Percentiles rank a stretch among this genome's conserved stretches.
phyloP scores from a whole-genome alignment of 2,113 vertebrate genomes.

The Antechinus flavipes region DNA sequence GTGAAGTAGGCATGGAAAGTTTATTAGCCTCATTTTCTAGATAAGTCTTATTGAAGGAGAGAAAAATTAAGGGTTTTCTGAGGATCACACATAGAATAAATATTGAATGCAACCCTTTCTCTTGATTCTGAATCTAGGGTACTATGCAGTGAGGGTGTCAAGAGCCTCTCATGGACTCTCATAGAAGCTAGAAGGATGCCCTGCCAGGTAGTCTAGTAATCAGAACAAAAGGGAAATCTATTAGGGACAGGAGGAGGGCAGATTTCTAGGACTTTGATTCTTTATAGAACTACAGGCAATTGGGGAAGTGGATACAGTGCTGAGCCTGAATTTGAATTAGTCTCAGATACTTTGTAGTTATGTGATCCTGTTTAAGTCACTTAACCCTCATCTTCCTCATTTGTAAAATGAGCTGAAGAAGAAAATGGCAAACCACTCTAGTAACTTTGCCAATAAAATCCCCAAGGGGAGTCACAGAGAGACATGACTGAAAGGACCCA shows the following conservation, averaged over 20 bases:
- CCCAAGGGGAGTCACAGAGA: too few species aligned
- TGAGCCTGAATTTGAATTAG: too few species aligned
- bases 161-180: background rate
- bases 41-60: background rate
- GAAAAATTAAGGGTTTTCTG: background rate
- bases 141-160: background rate
- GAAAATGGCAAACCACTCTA: too few species aligned
- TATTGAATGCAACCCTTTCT: background rate
- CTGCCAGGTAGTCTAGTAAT: background rate
- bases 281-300: background rate
- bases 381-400: too few species aligned
- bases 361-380: too few species aligned
- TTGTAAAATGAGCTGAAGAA: too few species aligned
- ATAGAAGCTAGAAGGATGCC: background rate
- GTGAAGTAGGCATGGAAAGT: background rate
- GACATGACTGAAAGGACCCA: too few species aligned
- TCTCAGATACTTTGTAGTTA: too few species aligned
- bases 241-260: background rate
- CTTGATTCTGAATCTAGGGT: background rate
- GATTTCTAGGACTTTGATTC: background rate
- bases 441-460: too few species aligned
- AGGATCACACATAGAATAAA: background rate
- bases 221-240: background rate
- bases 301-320: too few species aligned
- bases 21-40: background rate